Percentiles rank a stretch among this genome's conserved stretches.
Conservation (phyloP, 35 echinoderm and acorn worm species). For the Patiria miniata region DNA sequence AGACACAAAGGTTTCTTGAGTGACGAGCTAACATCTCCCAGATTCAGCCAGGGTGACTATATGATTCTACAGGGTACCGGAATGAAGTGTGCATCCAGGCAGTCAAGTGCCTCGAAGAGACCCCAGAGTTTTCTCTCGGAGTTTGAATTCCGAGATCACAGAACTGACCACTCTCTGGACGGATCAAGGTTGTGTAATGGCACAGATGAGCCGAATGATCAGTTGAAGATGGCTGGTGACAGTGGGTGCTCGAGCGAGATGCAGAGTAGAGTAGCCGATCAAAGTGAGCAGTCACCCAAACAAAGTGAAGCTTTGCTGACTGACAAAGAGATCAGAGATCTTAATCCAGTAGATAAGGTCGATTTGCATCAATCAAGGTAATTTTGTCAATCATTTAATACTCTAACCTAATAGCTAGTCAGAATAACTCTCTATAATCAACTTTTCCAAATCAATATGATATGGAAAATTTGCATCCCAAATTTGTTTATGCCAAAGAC, state of each 20-base stretch:
- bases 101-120: neutral
- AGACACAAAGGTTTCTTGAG: neutral
- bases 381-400: no score
- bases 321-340: no score
- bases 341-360: no score
- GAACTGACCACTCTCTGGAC: neutral
- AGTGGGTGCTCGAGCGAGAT: conserved; percentile 59
- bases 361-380: no score
- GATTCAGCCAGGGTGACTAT: neutral
- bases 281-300: conserved; percentile 2
- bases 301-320: no score
- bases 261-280: neutral
- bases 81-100: neutral
- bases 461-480: no score
- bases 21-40: neutral
- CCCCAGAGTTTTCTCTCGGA: neutral
- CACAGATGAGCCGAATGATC: neutral
- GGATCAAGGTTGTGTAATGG: neutral
- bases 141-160: neutral
- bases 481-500: no score
- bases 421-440: no score
- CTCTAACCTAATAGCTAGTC: no score
- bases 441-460: no score
- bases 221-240: neutral
- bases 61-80: neutral